These are phyloP conservation scores for Alentia gelatinosa DNA, from an alignment of 2,888 invertebrate genomes.

Conservation along the genomic window DNA sequence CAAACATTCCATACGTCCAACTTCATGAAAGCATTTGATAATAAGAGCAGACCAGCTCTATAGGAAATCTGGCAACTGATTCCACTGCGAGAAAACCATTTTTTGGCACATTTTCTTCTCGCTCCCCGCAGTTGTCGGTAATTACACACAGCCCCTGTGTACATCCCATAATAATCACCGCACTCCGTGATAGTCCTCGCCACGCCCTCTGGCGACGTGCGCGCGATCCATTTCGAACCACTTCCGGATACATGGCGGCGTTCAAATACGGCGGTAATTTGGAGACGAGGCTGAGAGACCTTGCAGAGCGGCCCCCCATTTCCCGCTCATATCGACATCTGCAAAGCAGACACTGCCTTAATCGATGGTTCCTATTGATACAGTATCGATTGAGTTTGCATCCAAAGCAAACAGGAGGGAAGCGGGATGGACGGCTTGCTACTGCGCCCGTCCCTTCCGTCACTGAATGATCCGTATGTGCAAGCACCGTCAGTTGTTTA, in stretches of 20 bases:
- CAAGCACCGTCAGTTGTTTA: too few species aligned
- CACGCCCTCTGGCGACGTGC: not conserved
- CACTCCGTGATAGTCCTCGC: not conserved
- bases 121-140: not conserved
- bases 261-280: not conserved
- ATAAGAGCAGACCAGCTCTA: too few species aligned
- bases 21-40: too few species aligned
- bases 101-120: not conserved
- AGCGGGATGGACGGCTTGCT: too few species aligned
- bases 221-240: not conserved
- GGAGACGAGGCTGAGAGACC: not conserved
- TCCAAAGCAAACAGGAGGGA: not conserved
- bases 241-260: not conserved
- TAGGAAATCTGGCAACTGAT: not conserved
- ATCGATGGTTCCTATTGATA: not conserved
- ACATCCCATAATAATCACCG: not conserved
- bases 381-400: not conserved
- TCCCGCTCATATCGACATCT: not conserved
- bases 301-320: too few species aligned
- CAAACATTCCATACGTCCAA: too few species aligned
- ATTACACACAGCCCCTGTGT: not conserved
- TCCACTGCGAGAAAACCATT: not conserved
- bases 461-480: too few species aligned
- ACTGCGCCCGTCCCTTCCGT: too few species aligned
- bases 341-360: not conserved